A percentile compares a stretch with the other conserved stretches of the same genome.
Conservation (phyloP, 2,113 vertebrate genomes). For the Emberiza fucata region DNA sequence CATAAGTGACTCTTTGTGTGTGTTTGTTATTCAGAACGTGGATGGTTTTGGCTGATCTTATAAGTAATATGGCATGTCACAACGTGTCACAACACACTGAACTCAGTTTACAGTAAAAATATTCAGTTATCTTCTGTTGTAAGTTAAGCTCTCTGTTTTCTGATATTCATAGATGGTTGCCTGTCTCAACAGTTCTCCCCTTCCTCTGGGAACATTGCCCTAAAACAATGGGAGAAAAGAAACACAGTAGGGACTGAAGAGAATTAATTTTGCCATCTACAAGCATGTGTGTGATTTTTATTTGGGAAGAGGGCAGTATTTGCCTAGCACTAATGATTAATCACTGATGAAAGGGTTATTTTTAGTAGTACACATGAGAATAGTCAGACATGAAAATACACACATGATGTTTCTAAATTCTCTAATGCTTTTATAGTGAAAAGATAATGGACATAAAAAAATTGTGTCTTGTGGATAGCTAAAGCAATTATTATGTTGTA, state of each 20-base stretch:
- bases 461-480: neutral
- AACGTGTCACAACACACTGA: neutral
- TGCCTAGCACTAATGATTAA: neutral
- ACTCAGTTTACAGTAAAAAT: neutral
- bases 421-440: neutral
- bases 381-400: neutral
- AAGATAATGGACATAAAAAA: slow-evolving; percentile 3
- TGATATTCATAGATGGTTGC: neutral
- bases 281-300: neutral
- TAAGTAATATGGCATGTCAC: neutral
- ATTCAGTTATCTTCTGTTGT: neutral
- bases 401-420: neutral
- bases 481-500: neutral
- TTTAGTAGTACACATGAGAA: neutral
- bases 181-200: neutral
- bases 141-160: neutral
- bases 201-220: neutral
- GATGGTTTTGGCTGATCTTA: slow-evolving; percentile 29
- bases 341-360: neutral
- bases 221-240: neutral
- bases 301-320: neutral
- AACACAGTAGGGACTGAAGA: neutral
- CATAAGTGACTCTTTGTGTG: neutral
- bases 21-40: slow-evolving; percentile 28
- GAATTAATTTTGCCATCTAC: neutral